A percentile compares a stretch with the other conserved stretches of the same genome.
Conservation (phyloP, 2,113 vertebrate genomes). For the Tonatia bakeri region DNA sequence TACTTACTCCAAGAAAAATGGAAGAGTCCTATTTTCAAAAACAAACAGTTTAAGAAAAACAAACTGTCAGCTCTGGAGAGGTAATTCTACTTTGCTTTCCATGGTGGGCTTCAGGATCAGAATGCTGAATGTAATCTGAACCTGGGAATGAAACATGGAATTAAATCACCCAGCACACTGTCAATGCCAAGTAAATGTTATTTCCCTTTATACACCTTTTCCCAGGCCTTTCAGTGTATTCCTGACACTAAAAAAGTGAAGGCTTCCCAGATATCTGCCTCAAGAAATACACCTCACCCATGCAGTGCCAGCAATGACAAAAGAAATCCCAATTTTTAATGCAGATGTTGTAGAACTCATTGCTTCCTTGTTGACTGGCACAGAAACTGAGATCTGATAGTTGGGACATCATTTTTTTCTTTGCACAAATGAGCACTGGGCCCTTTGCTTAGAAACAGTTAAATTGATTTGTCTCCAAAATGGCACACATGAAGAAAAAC, state of each 20-base stretch:
- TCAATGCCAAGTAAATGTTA: not conserved
- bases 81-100: not conserved
- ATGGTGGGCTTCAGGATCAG: not conserved
- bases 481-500: not conserved
- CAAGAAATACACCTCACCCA: not conserved
- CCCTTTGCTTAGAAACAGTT: not conserved
- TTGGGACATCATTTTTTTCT: not conserved
- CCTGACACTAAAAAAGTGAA: not conserved
- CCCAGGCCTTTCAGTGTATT: not conserved
- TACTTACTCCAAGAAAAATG: constrained; percentile 4
- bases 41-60: not conserved
- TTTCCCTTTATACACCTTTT: not conserved
- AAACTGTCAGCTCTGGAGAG: not conserved
- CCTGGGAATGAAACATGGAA: not conserved
- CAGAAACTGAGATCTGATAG: not conserved
- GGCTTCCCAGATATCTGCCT: not conserved
- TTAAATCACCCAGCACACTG: not conserved
- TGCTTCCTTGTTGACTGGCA: not conserved
- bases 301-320: not conserved
- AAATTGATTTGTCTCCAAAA: not conserved
- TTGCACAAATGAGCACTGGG: not conserved
- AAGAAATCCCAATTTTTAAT: not conserved
- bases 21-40: not conserved
- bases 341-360: not conserved
- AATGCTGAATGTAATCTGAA: not conserved